These are phyloP conservation scores for Zaprionus camerounensis DNA, from an alignment of 1,140 invertebrate genomes.

Conservation along the genomic window DNA sequence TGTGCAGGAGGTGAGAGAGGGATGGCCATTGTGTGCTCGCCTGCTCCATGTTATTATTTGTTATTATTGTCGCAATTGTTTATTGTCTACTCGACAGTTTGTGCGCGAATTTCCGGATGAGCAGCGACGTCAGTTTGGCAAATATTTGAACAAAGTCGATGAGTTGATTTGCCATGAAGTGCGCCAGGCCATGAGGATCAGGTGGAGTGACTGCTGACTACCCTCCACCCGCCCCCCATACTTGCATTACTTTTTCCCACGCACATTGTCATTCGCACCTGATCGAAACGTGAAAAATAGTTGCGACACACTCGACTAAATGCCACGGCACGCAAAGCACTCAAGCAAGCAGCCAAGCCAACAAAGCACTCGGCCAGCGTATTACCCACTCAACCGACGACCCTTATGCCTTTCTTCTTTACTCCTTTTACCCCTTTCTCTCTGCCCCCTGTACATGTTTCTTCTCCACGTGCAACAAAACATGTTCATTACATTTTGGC, in stretches of 20 bases:
- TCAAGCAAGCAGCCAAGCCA: background rate
- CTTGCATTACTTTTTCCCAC: too few relatives aligned
- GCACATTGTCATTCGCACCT: background rate
- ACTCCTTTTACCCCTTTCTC: background rate
- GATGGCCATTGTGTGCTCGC: background rate
- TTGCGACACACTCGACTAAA: background rate
- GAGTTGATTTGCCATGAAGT: conserved; percentile 69
- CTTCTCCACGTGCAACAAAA: conserved; percentile 37
- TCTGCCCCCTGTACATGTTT: background rate
- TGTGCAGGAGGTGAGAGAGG: conserved; percentile 66
- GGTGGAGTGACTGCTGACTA: conserved; percentile 38
- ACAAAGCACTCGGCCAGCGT: background rate
- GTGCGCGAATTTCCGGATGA: conserved; percentile 70
- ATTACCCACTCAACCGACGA: background rate
- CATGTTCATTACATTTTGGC: conserved; percentile 67
- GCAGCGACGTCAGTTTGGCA: conserved; percentile 66
- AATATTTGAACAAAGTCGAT: conserved; percentile 74
- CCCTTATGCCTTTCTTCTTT: background rate
- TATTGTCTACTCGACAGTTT: conserved; percentile 59
- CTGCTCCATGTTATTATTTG: background rate
- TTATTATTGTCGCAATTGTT: conserved; percentile 21
- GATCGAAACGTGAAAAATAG: background rate
- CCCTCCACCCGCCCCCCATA: too few relatives aligned
- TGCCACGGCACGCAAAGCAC: conserved; percentile 1
- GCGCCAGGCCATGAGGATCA: conserved; percentile 74